Base-by-base conservation (phyloP, 2,888 invertebrate species). In the Junonia oenone region DNA sequence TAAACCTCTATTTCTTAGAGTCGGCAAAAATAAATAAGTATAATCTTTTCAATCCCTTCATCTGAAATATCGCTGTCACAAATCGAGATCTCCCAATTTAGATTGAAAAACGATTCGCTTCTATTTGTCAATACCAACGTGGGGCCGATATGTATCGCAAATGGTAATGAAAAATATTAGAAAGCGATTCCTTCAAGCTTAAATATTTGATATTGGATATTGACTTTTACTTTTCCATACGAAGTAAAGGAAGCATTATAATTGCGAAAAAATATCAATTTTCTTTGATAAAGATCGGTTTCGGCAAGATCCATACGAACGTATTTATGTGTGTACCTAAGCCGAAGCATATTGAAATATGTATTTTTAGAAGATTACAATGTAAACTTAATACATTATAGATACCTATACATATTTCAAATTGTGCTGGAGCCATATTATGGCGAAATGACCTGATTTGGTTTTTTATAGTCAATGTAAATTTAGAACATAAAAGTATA, bases 21-120 rank as follows among this genome's bases (percentile, higher is more conserved):
- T 31, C 31, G 22, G 22, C 22, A 22, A 22, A 22, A 22, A 22
- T 5, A 22, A 22, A 22, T 22, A 22, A 3, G 22, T 22, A 2
- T 22, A 22, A 22, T 22, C 22, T 5, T 5, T 22, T 22, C 22
- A 22, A 22, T 22, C 13, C 22, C 26, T 13, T 6, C 43, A 22
- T 22, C 6, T 31, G 17, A 46, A 46, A 17, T 17, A 15, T 17
- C 46, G 37, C 9, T 48, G 45, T 58, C 45, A 47, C 31, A 47
- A 45, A 55, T 58, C 31, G 26, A 35, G 37, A 58, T 58, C 45
- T 55, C 48, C 46, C 55, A 55, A 55, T 51, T 55, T 51, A 54
- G 50, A 55, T 54, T 35, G 45, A 46, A 22, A 46, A 50, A 27
- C 13, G 26, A 26, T 22, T 43, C 22, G 43, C 26, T 38, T 17